Evolutionary conservation across 2,888 invertebrate species (phyloP), one percentile per base, ranked within the genome.

Genomic region (Pseudeuparius sepicola): DNA sequence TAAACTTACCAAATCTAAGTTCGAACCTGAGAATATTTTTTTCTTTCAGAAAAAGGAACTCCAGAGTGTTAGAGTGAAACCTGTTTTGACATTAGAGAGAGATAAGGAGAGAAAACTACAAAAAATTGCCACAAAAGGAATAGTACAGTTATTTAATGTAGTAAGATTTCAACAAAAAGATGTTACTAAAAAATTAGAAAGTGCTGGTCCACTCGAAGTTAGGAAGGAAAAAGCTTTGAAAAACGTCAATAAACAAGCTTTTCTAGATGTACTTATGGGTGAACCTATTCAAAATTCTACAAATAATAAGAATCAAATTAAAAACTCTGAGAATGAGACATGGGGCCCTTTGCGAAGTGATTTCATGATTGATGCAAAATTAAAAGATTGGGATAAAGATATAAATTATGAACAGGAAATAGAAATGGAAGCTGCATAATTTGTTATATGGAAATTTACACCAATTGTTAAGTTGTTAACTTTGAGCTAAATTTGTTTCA

Each of bases 331-430:
- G 23, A 42, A 43, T 16, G 36, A 17, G 12, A 71, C 68, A 47
- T 79, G 78, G 78, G 72, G 64, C 64, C 77, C 77, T 20, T 56
- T 80, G 14, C 67, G 81, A 43, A 86, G 89, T 53, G 88, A 92
- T 61, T 93, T 86, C 56, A 84, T 88, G 78, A 83, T 86, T 71
- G 84, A 82, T 43, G 80, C 83, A 16, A 83, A 82, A 63, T 73
- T 89, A 64, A 89, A 88, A 64, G 87, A 90, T 61, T 92, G 92
- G 92, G 87, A 90, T 55, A 84, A 85, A 60, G 74, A 82, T 48
- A 56, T 58, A 31, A 55, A 64, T 33, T 49, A 50, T 31, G 42
- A 44, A 32, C 37, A 40, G 4, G 44, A 44, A 31, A 6, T 32
- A 23, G 38, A 41, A 14, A 16, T 23, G 24, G 28, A 36, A 15